Evolutionary conservation across 1,140 invertebrate species (phyloP).

Genomic region (Epicauta chinensis): DNA sequence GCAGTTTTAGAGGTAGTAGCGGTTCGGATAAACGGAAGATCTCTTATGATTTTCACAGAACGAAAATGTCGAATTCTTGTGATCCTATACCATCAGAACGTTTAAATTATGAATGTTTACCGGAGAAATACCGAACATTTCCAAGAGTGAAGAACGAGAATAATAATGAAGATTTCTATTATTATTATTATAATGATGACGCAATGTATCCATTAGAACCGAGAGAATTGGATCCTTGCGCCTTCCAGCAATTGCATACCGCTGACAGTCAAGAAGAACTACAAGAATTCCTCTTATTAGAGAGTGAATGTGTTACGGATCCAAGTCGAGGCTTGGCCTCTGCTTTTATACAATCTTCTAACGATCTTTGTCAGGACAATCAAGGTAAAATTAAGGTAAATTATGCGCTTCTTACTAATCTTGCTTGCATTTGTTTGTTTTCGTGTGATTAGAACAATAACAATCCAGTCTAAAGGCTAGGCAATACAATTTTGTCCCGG

Average conservation of each 20-base stretch:
- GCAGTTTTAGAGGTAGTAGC: conserved; percentile 39
- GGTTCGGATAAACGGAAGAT: conserved; percentile 26
- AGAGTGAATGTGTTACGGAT: conserved; percentile 55
- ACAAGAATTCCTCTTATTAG: conserved; percentile 58
- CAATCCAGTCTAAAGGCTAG: too few species aligned
- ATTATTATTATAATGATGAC: conserved; percentile 36
- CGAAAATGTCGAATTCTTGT: conserved; percentile 33
- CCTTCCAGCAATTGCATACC: conserved; percentile 53
- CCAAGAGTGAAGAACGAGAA: conserved; percentile 43
- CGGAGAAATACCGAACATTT: conserved; percentile 49
- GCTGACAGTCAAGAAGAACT: conserved; percentile 59
- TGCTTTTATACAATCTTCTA: conserved; percentile 35
- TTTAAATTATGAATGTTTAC: conserved; percentile 27
- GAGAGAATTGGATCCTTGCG: conserved; percentile 52
- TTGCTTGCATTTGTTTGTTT: not conserved
- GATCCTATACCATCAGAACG: conserved; percentile 33
- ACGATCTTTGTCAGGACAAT: conserved; percentile 23
- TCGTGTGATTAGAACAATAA: too few species aligned
- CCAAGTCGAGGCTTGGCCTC: conserved; percentile 45
- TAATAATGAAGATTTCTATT: conserved; percentile 13
- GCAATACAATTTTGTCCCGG: not conserved
- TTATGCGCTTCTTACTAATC: not conserved
- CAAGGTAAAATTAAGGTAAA: conserved; percentile 16
- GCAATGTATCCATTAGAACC: conserved; percentile 52
- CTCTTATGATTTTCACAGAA: conserved; percentile 7